Evolutionary conservation across 2,888 invertebrate genomes (phyloP).

Genomic region (Pollenia labialis): DNA sequence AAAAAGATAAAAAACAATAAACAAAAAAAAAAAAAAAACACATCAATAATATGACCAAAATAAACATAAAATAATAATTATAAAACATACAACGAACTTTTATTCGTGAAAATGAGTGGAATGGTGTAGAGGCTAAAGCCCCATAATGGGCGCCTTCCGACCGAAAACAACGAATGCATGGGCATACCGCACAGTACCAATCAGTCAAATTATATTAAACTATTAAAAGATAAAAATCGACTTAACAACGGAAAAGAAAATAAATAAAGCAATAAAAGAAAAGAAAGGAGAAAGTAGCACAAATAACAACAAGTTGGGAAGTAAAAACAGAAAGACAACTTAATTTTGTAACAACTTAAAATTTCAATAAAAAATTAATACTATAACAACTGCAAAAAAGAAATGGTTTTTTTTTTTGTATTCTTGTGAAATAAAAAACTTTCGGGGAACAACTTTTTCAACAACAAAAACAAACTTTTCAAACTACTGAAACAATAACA

Average conservation of each 20-base stretch:
- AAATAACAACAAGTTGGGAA: conserved; percentile 31
- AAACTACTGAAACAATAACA: conserved; percentile 66
- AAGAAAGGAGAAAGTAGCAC: neutral
- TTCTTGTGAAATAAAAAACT: conserved; percentile 19
- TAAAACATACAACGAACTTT: conserved; percentile 8
- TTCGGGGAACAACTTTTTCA: conserved; percentile 52
- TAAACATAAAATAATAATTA: conserved; percentile 6
- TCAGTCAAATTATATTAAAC: conserved; percentile 57
- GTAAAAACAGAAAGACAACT: conserved; percentile 9
- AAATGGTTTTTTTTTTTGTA: conserved; percentile 10
- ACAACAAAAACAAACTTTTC: neutral
- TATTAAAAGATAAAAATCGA: conserved; percentile 48
- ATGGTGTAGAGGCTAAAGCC: conserved; percentile 4
- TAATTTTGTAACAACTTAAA: conserved; percentile 3
- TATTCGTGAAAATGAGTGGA: neutral
- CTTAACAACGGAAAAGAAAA: neutral
- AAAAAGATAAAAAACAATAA: conserved; percentile 30
- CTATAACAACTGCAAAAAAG: neutral
- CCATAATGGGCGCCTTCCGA: conserved; percentile 13
- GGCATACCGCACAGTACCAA: conserved; percentile 35
- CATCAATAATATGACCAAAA: conserved; percentile 56
- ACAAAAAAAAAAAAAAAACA: conserved; percentile 52
- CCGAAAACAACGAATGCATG: conserved; percentile 32
- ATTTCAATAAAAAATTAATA: neutral
- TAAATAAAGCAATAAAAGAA: conserved; percentile 4